A percentile compares a stretch with the other conserved stretches of the same genome.
Evolutionary conservation across 2,113 vertebrate genomes (phyloP).

Genomic region (Vidua macroura): DNA sequence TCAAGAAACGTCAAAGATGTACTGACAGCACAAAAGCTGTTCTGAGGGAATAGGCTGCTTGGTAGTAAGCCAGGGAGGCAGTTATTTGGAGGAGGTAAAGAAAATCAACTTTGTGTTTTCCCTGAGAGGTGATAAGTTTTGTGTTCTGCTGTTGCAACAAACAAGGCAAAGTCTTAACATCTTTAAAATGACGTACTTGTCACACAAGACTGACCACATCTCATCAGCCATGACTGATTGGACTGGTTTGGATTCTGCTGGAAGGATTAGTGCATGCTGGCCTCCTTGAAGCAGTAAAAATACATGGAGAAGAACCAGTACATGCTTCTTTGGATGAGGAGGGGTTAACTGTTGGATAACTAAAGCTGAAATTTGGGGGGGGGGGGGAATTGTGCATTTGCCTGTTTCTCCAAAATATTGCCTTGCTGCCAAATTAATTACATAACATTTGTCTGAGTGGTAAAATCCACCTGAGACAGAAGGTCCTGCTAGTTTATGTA

Average conservation of each 20-base stretch:
- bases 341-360: neutral
- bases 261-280: neutral
- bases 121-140: neutral
- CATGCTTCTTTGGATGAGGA: neutral
- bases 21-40: neutral
- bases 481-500: neutral
- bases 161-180: neutral
- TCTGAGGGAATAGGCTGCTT: neutral
- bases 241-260: neutral
- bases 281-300: neutral
- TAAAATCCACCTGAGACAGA: neutral
- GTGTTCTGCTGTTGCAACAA: neutral
- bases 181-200: neutral
- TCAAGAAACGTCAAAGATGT: neutral
- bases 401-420: neutral
- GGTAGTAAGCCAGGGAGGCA: neutral
- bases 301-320: neutral
- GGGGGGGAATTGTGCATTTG: rapidly evolving
- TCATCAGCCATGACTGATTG: neutral
- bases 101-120: neutral
- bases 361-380: neutral
- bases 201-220: neutral
- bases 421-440: neutral
- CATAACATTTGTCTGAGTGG: neutral
- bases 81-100: neutral